Conservation (phyloP, 2,113 vertebrate species). For the Asarcornis scutulata region DNA sequence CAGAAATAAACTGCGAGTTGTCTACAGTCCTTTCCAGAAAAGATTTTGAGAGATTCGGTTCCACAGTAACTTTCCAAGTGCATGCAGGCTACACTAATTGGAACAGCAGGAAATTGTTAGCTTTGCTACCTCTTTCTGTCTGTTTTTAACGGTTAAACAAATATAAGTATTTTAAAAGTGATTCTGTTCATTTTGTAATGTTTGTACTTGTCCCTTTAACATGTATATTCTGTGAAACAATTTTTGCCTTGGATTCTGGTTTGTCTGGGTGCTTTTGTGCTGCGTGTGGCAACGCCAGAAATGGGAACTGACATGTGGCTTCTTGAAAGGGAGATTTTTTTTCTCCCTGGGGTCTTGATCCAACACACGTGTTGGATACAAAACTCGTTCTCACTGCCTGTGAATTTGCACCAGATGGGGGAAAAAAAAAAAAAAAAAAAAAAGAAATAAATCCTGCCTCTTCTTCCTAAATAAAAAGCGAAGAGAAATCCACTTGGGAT, state of each 20-base stretch:
- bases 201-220: conserved; percentile 44
- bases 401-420: not conserved
- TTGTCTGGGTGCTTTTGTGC: not conserved
- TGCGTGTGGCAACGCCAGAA: not conserved
- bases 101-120: not conserved
- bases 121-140: conserved; percentile 56
- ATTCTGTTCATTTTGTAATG: conserved; percentile 44
- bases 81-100: not conserved
- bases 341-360: not conserved
- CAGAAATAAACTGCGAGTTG: not conserved
- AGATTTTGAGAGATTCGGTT: not conserved
- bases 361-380: not conserved
- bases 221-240: conserved; percentile 33
- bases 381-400: not conserved
- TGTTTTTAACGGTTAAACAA: conserved; percentile 69
- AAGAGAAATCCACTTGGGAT: not conserved
- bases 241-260: not conserved
- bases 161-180: conserved; percentile 34
- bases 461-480: not conserved
- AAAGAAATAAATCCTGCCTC: not conserved
- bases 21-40: not conserved
- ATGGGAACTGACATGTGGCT: not conserved
- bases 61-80: not conserved
- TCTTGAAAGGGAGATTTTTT: not conserved
- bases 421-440: not conserved